Evolutionary conservation across 2,888 invertebrate genomes (phyloP).

Genomic region (Epinotia brunnichana): DNA sequence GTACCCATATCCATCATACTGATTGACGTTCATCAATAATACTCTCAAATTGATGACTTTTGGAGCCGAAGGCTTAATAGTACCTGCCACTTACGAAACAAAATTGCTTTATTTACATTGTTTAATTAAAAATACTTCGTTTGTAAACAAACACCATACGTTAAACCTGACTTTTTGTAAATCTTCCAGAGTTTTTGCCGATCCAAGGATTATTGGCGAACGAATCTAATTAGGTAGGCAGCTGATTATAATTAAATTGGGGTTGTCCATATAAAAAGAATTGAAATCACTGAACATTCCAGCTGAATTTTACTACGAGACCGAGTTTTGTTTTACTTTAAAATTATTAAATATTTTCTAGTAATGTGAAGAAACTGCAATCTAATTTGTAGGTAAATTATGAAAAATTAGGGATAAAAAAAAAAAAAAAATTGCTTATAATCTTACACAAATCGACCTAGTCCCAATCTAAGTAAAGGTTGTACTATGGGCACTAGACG

Average conservation of each 20-base stretch:
- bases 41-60: conserved; percentile 11
- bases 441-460: too few relatives aligned
- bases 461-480: too few relatives aligned
- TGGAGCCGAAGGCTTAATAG: neutral
- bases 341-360: neutral
- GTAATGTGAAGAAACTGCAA: too few relatives aligned
- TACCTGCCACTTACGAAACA: conserved; percentile 8
- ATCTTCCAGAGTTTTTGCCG: conserved; percentile 2
- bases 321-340: neutral
- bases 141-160: neutral
- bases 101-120: conserved; percentile 29
- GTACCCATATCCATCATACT: neutral
- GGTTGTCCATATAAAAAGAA: neutral
- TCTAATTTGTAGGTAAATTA: too few relatives aligned
- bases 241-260: conserved; percentile 9
- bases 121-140: conserved; percentile 23
- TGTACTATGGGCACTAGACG: too few relatives aligned
- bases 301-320: neutral
- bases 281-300: neutral
- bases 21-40: neutral
- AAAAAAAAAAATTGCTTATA: too few relatives aligned
- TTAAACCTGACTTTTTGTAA: neutral
- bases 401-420: too few relatives aligned
- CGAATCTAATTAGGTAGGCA: neutral
- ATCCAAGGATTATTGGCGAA: conserved; percentile 6